Conservation (phyloP, 2,888 invertebrate genomes). For the Agrochola litura region DNA sequence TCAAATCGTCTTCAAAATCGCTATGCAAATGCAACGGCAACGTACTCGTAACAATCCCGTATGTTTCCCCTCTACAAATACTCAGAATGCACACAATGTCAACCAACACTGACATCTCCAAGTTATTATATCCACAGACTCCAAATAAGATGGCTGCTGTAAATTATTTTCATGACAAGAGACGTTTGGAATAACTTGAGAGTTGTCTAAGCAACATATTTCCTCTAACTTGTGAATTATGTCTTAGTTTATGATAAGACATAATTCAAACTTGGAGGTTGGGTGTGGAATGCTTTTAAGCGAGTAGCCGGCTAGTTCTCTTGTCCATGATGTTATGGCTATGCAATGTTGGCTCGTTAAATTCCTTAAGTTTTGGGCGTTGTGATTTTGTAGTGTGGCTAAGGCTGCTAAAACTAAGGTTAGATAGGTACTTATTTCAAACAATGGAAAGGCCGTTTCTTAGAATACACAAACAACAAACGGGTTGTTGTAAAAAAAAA, state of each 20-base stretch:
- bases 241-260: slow-evolving; percentile 59
- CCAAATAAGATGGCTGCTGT: slow-evolving; percentile 56
- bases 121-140: slow-evolving; percentile 57
- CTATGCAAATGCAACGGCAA: not conserved
- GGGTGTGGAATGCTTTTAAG: slow-evolving; percentile 47
- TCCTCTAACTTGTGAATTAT: slow-evolving; percentile 62
- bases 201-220: slow-evolving; percentile 61
- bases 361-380: slow-evolving; percentile 33
- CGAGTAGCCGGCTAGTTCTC: slow-evolving; percentile 46
- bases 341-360: slow-evolving; percentile 34
- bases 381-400: slow-evolving; percentile 31
- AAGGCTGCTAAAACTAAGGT: no score
- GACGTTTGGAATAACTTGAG: slow-evolving; percentile 57
- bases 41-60: not conserved
- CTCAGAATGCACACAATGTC: slow-evolving; percentile 53
- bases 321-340: slow-evolving; percentile 32
- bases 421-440: not conserved
- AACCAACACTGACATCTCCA: slow-evolving; percentile 46
- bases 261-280: slow-evolving; percentile 59
- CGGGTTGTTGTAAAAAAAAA: not conserved
- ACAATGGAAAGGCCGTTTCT: not conserved
- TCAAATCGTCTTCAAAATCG: no score
- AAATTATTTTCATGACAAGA: slow-evolving; percentile 62
- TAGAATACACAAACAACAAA: not conserved
- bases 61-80: slow-evolving; percentile 54